Conservation (phyloP, 2,888 invertebrate species). For the Agriopis aurantiaria region DNA sequence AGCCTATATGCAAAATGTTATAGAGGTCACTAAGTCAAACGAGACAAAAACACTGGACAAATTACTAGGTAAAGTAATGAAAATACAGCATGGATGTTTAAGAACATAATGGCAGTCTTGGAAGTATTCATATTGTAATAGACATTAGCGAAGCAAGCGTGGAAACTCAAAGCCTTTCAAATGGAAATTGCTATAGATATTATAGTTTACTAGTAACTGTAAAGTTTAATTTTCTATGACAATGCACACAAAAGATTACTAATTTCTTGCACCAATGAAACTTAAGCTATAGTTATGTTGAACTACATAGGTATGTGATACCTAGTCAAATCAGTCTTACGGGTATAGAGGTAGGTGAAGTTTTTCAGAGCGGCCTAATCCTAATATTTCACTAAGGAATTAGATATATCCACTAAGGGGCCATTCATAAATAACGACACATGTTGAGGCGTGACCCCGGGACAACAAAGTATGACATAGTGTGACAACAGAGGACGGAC, state of each 20-base stretch:
- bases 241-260: neutral
- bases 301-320: neutral
- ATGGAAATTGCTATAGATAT: neutral
- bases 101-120: neutral
- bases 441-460: too few relatives aligned
- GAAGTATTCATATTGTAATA: constrained; percentile 5
- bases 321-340: too few relatives aligned
- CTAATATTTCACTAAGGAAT: too few relatives aligned
- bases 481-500: too few relatives aligned
- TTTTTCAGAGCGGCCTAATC: too few relatives aligned
- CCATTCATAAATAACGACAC: too few relatives aligned
- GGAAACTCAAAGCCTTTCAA: neutral
- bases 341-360: too few relatives aligned
- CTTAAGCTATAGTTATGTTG: neutral
- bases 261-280: neutral
- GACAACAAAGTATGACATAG: too few relatives aligned
- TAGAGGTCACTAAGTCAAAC: neutral
- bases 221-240: neutral
- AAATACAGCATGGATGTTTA: neutral
- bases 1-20: neutral
- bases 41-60: neutral
- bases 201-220: neutral
- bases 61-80: neutral
- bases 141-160: neutral
- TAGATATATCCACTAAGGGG: too few relatives aligned